These are phyloP conservation scores for Oopsacas minuta DNA, from an alignment of 37 sponge, comb jelly and placozoan species.

Conservation along the genomic window DNA sequence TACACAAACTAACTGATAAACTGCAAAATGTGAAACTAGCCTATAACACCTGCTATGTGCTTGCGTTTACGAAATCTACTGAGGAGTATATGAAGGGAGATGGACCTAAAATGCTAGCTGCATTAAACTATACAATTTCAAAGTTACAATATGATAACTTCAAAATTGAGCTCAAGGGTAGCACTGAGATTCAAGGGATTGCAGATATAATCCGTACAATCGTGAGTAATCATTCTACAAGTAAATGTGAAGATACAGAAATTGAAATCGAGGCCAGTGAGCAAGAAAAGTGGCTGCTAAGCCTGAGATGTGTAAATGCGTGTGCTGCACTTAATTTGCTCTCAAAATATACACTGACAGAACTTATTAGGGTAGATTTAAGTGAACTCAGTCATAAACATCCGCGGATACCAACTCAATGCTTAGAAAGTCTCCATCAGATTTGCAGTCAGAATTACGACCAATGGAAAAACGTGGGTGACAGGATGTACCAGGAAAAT, in stretches of 20 bases:
- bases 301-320: not conserved
- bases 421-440: not conserved
- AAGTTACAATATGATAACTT: not conserved
- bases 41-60: not conserved
- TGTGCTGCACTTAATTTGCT: not conserved
- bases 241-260: not conserved
- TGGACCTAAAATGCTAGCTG: not conserved
- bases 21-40: not conserved
- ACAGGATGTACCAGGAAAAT: not conserved
- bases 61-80: not conserved
- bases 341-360: not conserved
- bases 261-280: slow-evolving; percentile 8
- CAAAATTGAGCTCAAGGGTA: not conserved
- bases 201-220: not conserved
- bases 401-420: not conserved
- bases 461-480: not conserved
- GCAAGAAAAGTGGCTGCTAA: slow-evolving; percentile 7
- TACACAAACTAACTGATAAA: not conserved
- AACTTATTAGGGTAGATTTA: not conserved
- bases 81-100: slow-evolving; percentile 7
- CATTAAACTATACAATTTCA: not conserved
- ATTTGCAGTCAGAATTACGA: not conserved
- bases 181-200: not conserved
- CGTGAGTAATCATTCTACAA: not conserved
- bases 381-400: not conserved